Evolutionary conservation across 1,140 invertebrate species (phyloP).

Genomic region (Pseudomyrmex concolor): DNA sequence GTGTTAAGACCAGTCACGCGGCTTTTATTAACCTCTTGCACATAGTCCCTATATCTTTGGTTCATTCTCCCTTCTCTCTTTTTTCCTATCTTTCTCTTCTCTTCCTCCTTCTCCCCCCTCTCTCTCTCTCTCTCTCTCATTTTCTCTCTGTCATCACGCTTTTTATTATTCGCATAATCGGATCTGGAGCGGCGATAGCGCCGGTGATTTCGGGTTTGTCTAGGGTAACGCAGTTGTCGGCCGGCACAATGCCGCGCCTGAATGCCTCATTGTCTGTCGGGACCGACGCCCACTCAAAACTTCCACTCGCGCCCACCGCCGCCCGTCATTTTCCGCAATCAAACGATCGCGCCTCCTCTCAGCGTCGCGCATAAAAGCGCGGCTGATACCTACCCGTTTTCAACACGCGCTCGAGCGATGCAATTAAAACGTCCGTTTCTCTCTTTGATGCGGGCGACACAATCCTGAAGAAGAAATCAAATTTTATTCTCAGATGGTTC

Average conservation of each 20-base stretch:
- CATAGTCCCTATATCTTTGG: no score
- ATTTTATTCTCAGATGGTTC: no score
- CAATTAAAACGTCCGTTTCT: constrained; percentile 64
- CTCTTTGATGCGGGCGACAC: background rate
- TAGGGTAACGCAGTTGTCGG: constrained; percentile 82
- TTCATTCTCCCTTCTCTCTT: constrained; percentile 14
- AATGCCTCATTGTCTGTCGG: constrained; percentile 82
- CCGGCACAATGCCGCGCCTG: constrained; percentile 77
- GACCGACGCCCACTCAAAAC: constrained; percentile 80
- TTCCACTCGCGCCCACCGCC: constrained; percentile 73
- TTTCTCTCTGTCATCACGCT: constrained; percentile 59
- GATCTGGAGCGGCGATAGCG: constrained; percentile 79
- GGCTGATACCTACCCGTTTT: constrained; percentile 24
- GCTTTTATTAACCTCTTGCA: constrained; percentile 61
- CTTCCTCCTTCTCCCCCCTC: constrained; percentile 6
- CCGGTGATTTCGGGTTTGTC: constrained; percentile 84
- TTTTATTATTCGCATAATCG: constrained; percentile 83
- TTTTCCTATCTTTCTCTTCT: constrained; percentile 45
- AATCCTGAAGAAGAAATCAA: background rate
- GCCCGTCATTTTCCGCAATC: constrained; percentile 77
- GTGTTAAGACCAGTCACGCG: constrained; percentile 33
- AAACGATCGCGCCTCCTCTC: constrained; percentile 71
- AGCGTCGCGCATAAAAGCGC: constrained; percentile 46
- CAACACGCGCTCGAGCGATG: constrained; percentile 48
- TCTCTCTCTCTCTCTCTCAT: constrained; percentile 38